Conservation (phyloP, 2,888 invertebrate species). For the Encarsia formosa region DNA sequence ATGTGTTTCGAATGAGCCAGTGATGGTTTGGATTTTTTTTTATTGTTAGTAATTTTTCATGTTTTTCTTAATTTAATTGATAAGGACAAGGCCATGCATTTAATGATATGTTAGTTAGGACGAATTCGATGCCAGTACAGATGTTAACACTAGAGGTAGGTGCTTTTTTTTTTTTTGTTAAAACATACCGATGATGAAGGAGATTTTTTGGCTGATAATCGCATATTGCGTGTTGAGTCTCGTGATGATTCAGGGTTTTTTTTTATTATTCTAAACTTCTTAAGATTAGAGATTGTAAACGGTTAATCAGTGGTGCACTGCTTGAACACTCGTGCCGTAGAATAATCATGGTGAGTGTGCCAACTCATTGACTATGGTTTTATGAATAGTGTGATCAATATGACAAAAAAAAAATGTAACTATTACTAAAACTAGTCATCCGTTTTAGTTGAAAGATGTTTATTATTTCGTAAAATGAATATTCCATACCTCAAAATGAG, state of each 20-base stretch:
- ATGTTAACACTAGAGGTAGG: slow-evolving; percentile 30
- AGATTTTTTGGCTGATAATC: slow-evolving; percentile 36
- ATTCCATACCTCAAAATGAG: slow-evolving; percentile 25
- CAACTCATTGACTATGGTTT: slow-evolving; percentile 21
- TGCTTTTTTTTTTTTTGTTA: slow-evolving; percentile 34
- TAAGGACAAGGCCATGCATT: slow-evolving; percentile 34
- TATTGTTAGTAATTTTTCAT: too few relatives aligned
- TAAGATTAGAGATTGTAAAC: slow-evolving; percentile 14
- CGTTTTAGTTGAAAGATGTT: slow-evolving; percentile 14
- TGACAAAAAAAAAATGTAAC: slow-evolving; percentile 9
- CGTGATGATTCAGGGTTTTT: slow-evolving; percentile 15
- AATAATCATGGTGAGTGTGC: slow-evolving; percentile 14
- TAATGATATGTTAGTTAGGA: slow-evolving; percentile 25
- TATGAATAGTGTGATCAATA: slow-evolving; percentile 21
- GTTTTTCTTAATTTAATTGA: too few relatives aligned
- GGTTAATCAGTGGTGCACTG: slow-evolving; percentile 20
- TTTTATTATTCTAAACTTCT: too few relatives aligned
- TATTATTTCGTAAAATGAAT: slow-evolving; percentile 21
- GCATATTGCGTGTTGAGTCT: slow-evolving; percentile 26
- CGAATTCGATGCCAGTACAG: slow-evolving; percentile 34
- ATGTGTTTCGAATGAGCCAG: too few relatives aligned
- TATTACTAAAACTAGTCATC: slow-evolving; percentile 20
- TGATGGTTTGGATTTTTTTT: not conserved
- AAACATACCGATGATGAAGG: slow-evolving; percentile 39
- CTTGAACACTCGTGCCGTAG: slow-evolving; percentile 22